Base-by-base conservation (phyloP, 2,797 vertebrate genomes). In the Acrossocheilus wenchowensis region DNA sequence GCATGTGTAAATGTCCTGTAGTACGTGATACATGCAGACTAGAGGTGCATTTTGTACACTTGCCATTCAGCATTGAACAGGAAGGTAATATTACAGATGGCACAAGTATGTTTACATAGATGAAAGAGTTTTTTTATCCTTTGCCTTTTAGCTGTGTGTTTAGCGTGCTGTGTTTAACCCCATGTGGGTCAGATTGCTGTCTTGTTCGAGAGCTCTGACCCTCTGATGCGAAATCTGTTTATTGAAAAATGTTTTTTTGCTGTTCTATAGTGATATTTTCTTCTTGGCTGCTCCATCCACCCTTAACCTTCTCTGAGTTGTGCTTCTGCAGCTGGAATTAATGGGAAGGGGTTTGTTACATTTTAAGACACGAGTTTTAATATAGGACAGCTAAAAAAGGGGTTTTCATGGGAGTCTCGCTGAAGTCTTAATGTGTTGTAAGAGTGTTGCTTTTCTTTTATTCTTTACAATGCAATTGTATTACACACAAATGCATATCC, bases 401-500 rank as follows among this genome's bases (percentile, higher is more conserved):
- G 74, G 30, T 84, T 86, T 82, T 78, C 75, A 71, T 74, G 68
- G 45, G 68, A 85, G 54, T 71, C 52, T 50, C 26, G 81, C 78
- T 89, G 21, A 69, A 54, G 39, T 87, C 26, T 80, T 43, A 19
- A 72, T 86, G 9, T 89, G 86, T 87, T 86, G 77, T 78, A 87
- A 87, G 78, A 62, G 80, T 64, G 77, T 74, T n/a, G 80, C 89
- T 88, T 66, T 90, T 88, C 84, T 84, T 83, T 71, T 80, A 87
- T 91, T 82, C 82, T 87, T 90, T 88, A 88, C 82, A 89, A 91
- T 85, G 88, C 90, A 86, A 88, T 91, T 57, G 92, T 92, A 92
- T 92, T 93, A 79, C 52, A 86, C 68, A 86, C 86, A 89, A 82
- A 90, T 84, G 88, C 85, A 89, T 88, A 86, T 77, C 54, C 88